Percentiles rank a stretch among this genome's conserved stretches.
These are phyloP conservation scores for Pherbina coryleti DNA, from an alignment of 2,888 invertebrate genomes.

Conservation along the genomic window DNA sequence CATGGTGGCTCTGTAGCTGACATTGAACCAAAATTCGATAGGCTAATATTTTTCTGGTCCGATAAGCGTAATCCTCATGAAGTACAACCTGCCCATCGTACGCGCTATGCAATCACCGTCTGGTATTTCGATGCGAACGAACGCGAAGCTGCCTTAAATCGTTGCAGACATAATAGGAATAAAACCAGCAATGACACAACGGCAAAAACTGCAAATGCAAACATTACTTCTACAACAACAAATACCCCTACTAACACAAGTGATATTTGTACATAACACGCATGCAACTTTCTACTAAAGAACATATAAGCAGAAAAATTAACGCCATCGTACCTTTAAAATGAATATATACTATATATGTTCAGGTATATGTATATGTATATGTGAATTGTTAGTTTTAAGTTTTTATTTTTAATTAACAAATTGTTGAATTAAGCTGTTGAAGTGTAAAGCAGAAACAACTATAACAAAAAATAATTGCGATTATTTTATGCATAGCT, in stretches of 20 bases:
- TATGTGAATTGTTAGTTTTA: constrained; percentile 31
- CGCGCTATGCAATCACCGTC: constrained; percentile 90
- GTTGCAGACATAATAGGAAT: constrained; percentile 54
- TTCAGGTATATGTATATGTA: constrained; percentile 38
- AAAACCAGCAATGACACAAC: constrained; percentile 44
- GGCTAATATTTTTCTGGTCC: constrained; percentile 98
- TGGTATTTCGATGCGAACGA: constrained; percentile 93
- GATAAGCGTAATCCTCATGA: constrained; percentile 97
- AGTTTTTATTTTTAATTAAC: constrained; percentile 41
- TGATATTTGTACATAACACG: constrained; percentile 65
- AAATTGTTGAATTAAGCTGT: constrained; percentile 33
- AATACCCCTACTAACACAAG: constrained; percentile 48
- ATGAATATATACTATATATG: constrained; percentile 39
- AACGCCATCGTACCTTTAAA: constrained; percentile 50
- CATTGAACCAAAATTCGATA: constrained; percentile 93
- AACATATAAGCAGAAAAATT: constrained; percentile 7
- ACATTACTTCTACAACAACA: constrained; percentile 18
- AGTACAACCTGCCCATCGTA: constrained; percentile 91
- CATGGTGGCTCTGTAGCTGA: constrained; percentile 87
- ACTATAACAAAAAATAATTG: constrained; percentile 31
- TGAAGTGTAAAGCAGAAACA: constrained; percentile 20
- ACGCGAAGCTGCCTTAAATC: constrained; percentile 77
- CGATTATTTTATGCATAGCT: constrained; percentile 35
- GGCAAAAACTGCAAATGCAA: constrained; percentile 16
- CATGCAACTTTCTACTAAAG: constrained; percentile 40